Conservation (phyloP, 1,140 invertebrate genomes). For the Diplogasteroides magnus region DNA sequence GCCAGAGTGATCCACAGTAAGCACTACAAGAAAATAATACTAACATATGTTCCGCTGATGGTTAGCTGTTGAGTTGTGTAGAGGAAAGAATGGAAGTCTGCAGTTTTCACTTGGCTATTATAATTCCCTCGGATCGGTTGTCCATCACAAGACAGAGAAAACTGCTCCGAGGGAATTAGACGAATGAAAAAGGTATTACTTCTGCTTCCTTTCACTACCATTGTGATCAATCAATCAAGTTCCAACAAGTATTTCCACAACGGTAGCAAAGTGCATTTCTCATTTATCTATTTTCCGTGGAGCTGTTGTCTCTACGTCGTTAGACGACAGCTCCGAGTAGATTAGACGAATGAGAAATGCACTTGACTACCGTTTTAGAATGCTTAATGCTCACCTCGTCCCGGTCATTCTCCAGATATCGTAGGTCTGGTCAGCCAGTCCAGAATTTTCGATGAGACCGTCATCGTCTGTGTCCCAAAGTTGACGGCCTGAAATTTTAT, state of each 20-base stretch:
- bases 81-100: not conserved
- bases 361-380: slow-evolving; percentile 41
- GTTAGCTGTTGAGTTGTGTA: not conserved
- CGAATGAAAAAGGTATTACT: too few relatives aligned
- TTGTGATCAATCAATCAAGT: not conserved
- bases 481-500: slow-evolving; percentile 51
- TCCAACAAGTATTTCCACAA: not conserved
- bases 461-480: slow-evolving; percentile 76
- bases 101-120: slow-evolving; percentile 57
- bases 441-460: slow-evolving; percentile 82
- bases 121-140: too few relatives aligned
- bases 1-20: slow-evolving; percentile 84
- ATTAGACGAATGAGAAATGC: not conserved
- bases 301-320: too few relatives aligned
- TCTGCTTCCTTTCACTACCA: not conserved
- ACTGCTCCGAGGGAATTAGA: too few relatives aligned
- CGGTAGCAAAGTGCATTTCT: not conserved
- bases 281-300: not conserved
- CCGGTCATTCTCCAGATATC: slow-evolving; percentile 85
- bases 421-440: slow-evolving; percentile 83
- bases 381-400: slow-evolving; percentile 64
- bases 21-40: slow-evolving; percentile 61
- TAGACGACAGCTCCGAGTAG: too few relatives aligned
- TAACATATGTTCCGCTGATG: not conserved
- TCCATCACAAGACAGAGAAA: too few relatives aligned